phyloP scores from a whole-genome alignment of 2,888 invertebrate species.

The Eupithecia exiguata region DNA sequence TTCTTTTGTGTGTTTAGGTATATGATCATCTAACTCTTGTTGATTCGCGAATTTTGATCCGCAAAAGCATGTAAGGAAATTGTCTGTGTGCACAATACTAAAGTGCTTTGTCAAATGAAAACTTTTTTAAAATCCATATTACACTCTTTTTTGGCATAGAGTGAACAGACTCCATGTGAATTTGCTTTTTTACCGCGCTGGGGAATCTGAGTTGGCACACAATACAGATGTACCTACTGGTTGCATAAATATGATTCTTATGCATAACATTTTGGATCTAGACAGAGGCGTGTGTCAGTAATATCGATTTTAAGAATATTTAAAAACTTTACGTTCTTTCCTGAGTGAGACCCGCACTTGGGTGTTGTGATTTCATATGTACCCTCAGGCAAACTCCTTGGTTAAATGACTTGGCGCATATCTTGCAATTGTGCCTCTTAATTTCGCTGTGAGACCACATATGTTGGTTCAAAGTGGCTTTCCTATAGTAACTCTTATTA shows the following conservation, averaged over 20 bases:
- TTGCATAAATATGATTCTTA: constrained; percentile 57
- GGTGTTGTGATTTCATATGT: constrained; percentile 71
- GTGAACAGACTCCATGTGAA: constrained; percentile 60
- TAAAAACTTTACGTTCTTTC: neutral
- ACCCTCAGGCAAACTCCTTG: constrained; percentile 63
- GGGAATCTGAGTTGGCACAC: constrained; percentile 63
- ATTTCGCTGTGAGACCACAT: constrained; percentile 72
- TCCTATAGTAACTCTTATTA: constrained; percentile 67
- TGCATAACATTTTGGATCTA: constrained; percentile 32
- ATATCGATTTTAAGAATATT: neutral
- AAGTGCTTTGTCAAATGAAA: constrained; percentile 60
- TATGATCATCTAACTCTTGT: constrained; percentile 70
- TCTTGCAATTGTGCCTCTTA: constrained; percentile 58
- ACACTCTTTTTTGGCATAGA: constrained; percentile 58
- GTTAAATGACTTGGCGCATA: constrained; percentile 64
- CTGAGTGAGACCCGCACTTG: constrained; percentile 43
- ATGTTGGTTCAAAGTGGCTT: constrained; percentile 64
- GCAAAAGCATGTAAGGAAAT: constrained; percentile 61
- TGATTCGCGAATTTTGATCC: constrained; percentile 72
- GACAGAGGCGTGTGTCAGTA: constrained; percentile 40
- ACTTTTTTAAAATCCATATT: constrained; percentile 53
- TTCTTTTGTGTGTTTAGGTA: constrained; percentile 74
- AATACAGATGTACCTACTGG: constrained; percentile 58
- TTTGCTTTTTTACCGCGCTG: constrained; percentile 51
- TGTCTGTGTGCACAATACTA: constrained; percentile 59